Conservation (phyloP, 2,797 vertebrate genomes). For the Malurus leucopterus region DNA sequence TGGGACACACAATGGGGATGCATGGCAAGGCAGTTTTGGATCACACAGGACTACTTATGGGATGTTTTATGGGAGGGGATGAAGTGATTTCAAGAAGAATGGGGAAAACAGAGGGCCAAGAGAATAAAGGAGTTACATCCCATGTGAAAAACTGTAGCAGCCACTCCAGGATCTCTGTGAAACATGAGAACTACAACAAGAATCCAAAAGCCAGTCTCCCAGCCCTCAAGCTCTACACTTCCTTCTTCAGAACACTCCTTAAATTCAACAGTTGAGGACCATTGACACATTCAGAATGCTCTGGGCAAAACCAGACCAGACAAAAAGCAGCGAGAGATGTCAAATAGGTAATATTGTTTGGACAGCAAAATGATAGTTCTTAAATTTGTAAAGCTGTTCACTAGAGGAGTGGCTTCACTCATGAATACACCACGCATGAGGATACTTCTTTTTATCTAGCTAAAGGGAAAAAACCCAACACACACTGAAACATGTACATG, state of each 20-base stretch:
- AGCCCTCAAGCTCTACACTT: not conserved
- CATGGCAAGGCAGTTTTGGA: not conserved
- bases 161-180: not conserved
- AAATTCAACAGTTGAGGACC: too few relatives aligned
- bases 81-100: not conserved
- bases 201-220: not conserved
- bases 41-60: not conserved
- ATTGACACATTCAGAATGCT: accelerated
- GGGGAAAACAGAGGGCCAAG: not conserved
- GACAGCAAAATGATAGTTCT: not conserved
- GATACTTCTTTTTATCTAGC: not conserved
- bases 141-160: not conserved
- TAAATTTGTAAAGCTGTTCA: not conserved
- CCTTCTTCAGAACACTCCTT: not conserved
- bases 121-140: not conserved
- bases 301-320: not conserved
- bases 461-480: not conserved
- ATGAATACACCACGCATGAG: not conserved
- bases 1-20: not conserved
- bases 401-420: not conserved
- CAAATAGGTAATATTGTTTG: accelerated
- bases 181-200: not conserved
- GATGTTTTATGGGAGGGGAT: not conserved
- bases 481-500: accelerated
- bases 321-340: not conserved